Conservation (phyloP, 2,797 vertebrate genomes). For the Cetoscarus ocellatus region DNA sequence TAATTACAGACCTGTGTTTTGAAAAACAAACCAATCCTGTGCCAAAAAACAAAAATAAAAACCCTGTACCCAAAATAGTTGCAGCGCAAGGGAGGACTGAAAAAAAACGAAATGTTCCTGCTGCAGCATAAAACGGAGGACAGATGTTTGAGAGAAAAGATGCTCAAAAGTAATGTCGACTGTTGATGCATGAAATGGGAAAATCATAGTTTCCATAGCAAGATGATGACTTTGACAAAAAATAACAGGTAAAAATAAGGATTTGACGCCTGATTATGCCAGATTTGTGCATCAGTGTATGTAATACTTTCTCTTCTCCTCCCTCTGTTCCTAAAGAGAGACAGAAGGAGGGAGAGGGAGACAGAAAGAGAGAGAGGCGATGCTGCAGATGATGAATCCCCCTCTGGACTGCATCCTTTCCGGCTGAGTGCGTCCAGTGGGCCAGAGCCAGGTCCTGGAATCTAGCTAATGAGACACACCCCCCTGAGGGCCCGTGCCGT, state of each 20-base stretch:
- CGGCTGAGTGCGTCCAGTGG: constrained; percentile 75
- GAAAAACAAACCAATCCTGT: background rate
- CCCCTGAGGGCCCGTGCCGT: constrained; percentile 32
- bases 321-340: constrained; percentile 12
- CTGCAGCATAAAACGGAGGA: background rate
- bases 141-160: constrained; percentile 5
- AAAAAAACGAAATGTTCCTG: constrained; percentile 31
- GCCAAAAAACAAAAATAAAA: background rate
- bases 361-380: constrained; percentile 17
- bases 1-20: background rate
- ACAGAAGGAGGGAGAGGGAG: constrained; percentile 8
- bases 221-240: background rate
- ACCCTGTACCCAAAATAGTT: constrained; percentile 18
- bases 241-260: accelerated
- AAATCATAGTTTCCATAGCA: background rate
- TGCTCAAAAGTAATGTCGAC: background rate
- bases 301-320: constrained; percentile 11
- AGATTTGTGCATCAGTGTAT: background rate
- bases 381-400: constrained; percentile 72
- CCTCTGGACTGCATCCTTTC: constrained; percentile 80
- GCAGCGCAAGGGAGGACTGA: background rate
- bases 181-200: background rate
- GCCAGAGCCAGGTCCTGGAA: constrained; percentile 82
- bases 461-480: constrained; percentile 84
- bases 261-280: background rate